Evolutionary conservation across 2,888 invertebrate genomes (phyloP).

Genomic region (Polydrusus pterygomalis): DNA sequence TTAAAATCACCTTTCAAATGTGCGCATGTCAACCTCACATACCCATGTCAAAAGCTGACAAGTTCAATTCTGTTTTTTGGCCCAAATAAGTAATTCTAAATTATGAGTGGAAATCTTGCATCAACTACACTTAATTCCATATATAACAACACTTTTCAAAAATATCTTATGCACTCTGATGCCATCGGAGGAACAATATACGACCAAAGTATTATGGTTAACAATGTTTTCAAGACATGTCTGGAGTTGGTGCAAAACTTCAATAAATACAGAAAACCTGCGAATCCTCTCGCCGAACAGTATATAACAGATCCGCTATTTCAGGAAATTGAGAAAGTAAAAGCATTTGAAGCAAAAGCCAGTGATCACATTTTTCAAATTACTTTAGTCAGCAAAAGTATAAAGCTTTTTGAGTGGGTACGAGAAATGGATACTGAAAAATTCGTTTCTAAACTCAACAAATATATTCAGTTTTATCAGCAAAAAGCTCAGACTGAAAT

Average conservation of each 20-base stretch:
- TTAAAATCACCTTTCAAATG: background rate
- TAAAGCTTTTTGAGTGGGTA: conserved; percentile 51
- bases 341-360: conserved; percentile 37
- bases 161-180: conserved; percentile 47
- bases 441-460: conserved; percentile 45
- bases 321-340: conserved; percentile 42
- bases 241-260: conserved; percentile 41
- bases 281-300: conserved; percentile 44
- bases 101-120: conserved; percentile 52
- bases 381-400: conserved; percentile 48
- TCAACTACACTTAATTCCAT: conserved; percentile 43
- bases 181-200: conserved; percentile 49
- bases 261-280: conserved; percentile 40
- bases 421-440: conserved; percentile 45
- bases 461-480: conserved; percentile 51
- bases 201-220: conserved; percentile 48
- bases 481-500: conserved; percentile 51
- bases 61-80: background rate
- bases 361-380: conserved; percentile 51
- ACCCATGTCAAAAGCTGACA: conserved; percentile 2
- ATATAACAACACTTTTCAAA: conserved; percentile 39
- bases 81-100: conserved; percentile 19
- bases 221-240: conserved; percentile 48
- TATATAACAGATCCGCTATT: conserved; percentile 45
- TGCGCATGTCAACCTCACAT: background rate